Base-by-base conservation (phyloP, 64 coral and sea anemone species). In the Astreopora myriophthalma region DNA sequence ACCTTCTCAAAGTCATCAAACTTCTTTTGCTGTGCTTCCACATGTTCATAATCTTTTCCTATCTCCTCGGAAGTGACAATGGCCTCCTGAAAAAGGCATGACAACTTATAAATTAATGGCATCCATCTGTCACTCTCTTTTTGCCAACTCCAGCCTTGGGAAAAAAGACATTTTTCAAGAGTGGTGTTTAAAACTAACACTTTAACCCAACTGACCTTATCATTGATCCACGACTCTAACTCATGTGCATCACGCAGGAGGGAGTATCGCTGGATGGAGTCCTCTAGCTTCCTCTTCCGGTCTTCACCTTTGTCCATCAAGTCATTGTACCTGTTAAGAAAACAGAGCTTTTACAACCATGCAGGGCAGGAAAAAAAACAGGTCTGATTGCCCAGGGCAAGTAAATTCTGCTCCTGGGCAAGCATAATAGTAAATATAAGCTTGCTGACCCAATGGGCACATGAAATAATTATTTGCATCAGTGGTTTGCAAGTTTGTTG, bases 1-100 rank as follows among this genome's bases (percentile, higher is more conserved):
- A 96, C 94, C 86, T 99, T 99, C 76, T 99, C 94, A 84, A 95
- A 99, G 64, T 99, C 97, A 87, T 99, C 97, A 77, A 99, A 99
- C 77, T 99, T 99, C 90, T 99, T 99, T 49, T 93, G 87, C 69
- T 93, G 94, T 70, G 97, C 97, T 91, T 99, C 97, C 82, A 99
- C 97, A 87, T 99, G 97, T 57, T 99, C 97, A 69, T 84, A 99
- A 72, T 99, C 97, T 42, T 99, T 95, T 32, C 97, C 97, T 85
- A 96, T 82, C 74, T 99, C 97, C 68, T 99, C 97, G 14, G 93
- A 93, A 4, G 97, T 99, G 0, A 99, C 97, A 89, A 99, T 85
- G 27, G 94, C 97, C 60, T 93, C 97, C 97, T 99, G 67, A 38
- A 86, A 34, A 7, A 58, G 16, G 65, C 24, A 61, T 73, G 19